Percentiles rank a stretch among this genome's conserved stretches.
Evolutionary conservation across 2,888 invertebrate genomes (phyloP).

Genomic region (Drosophila kanekoi): DNA sequence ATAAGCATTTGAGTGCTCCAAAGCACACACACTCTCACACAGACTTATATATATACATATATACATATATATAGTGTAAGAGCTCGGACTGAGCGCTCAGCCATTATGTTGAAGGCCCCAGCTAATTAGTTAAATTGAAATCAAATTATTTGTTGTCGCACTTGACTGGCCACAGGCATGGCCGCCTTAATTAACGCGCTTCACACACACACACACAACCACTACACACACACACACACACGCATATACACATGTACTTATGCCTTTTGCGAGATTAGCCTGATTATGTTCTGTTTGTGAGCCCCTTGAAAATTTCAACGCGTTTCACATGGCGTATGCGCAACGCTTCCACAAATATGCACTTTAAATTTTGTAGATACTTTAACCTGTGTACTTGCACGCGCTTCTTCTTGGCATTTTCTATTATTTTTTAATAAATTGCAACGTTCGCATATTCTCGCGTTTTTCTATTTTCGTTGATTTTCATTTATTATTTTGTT

Average conservation of each 20-base stretch:
- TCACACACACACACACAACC: constrained; percentile 6
- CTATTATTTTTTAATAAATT: constrained; percentile 68
- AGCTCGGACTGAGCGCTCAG: constrained; percentile 36
- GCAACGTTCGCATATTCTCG: constrained; percentile 56
- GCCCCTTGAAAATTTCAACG: constrained; percentile 11
- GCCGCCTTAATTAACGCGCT: constrained; percentile 80
- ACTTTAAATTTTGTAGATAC: constrained; percentile 13
- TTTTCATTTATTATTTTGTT: constrained; percentile 23
- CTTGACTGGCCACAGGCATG: constrained; percentile 79
- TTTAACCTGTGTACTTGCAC: constrained; percentile 11
- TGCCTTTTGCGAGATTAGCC: constrained; percentile 35
- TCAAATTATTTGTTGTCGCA: constrained; percentile 84
- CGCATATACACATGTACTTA: background rate
- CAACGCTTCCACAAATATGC: constrained; percentile 16
- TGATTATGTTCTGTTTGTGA: constrained; percentile 42
- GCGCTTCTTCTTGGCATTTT: constrained; percentile 26
- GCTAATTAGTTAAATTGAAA: constrained; percentile 84
- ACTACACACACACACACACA: constrained; percentile 7
- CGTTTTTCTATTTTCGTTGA: constrained; percentile 50
- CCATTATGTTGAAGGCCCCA: constrained; percentile 71
- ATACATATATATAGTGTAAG: constrained; percentile 7
- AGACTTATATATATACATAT: constrained; percentile 9
- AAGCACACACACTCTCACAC: constrained; percentile 21
- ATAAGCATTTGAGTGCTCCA: constrained; percentile 68
- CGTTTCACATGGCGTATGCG: constrained; percentile 46